phyloP scores from a whole-genome alignment of 1,140 invertebrate species.

The Trichomalopsis sarcophagae region DNA sequence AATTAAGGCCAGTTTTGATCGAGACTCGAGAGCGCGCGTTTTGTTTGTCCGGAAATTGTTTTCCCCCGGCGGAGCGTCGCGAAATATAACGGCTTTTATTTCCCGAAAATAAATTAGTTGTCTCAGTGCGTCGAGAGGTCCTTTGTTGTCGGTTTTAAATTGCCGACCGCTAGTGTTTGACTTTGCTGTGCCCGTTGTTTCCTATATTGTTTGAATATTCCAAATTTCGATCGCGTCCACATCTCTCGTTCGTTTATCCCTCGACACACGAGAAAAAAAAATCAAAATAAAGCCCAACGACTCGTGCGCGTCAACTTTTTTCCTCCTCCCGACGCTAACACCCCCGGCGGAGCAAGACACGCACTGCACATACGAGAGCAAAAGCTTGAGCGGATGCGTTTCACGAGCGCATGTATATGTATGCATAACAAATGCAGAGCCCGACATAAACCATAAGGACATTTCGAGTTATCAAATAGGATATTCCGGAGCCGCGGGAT shows the following conservation, averaged over 20 bases:
- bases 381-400: background rate
- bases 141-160: background rate
- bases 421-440: slow-evolving; percentile 38
- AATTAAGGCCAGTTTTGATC: slow-evolving; percentile 43
- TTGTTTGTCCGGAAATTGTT: slow-evolving; percentile 12
- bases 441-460: slow-evolving; percentile 22
- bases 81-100: background rate
- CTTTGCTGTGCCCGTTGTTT: background rate
- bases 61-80: background rate
- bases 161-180: background rate
- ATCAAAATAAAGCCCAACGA: background rate
- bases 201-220: no score
- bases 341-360: background rate
- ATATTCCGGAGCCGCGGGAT: slow-evolving; percentile 49
- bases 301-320: background rate
- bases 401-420: background rate
- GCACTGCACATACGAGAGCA: background rate
- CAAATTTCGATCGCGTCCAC: background rate
- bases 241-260: background rate
- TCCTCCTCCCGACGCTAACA: background rate
- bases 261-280: background rate
- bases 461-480: slow-evolving; percentile 53
- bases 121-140: background rate
- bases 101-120: slow-evolving; percentile 21
- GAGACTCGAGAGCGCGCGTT: background rate